A percentile compares a stretch with the other conserved stretches of the same genome.
Evolutionary conservation across 1,140 invertebrate genomes (phyloP).

Genomic region (Bicyclus anynana): DNA sequence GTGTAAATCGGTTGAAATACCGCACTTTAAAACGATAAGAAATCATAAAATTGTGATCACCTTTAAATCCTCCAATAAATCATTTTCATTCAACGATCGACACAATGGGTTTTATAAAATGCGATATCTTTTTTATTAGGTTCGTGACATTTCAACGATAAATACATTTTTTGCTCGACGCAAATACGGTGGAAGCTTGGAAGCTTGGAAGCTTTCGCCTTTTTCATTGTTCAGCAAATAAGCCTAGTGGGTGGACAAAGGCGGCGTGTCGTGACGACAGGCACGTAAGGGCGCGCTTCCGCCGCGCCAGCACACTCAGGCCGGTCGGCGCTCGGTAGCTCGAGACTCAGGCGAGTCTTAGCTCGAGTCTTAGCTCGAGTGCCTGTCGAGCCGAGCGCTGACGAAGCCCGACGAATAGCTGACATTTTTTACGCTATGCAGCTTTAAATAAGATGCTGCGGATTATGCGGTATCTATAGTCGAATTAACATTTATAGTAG

Average conservation of each 20-base stretch:
- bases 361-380: conserved; percentile 50
- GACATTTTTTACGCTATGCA: conserved; percentile 60
- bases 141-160: conserved; percentile 44
- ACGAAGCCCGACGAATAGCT: conserved; percentile 69
- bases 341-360: conserved; percentile 39
- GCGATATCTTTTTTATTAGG: conserved; percentile 35
- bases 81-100: conserved; percentile 57
- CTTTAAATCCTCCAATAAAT: conserved; percentile 60
- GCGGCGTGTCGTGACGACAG: conserved; percentile 64
- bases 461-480: conserved; percentile 30
- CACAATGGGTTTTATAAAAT: conserved; percentile 54
- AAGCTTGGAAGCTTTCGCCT: conserved; percentile 57
- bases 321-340: conserved; percentile 40
- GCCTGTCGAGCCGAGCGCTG: conserved; percentile 61
- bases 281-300: conserved; percentile 71
- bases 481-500: not conserved
- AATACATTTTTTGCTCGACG: conserved; percentile 34
- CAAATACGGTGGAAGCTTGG: conserved; percentile 58
- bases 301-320: conserved; percentile 66
- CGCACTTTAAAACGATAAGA: conserved; percentile 65
- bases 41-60: not conserved
- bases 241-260: conserved; percentile 73
- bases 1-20: too few species aligned
- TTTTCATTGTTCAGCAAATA: conserved; percentile 75
- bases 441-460: conserved; percentile 50